Evolutionary conservation across 2,888 invertebrate genomes (phyloP).

Genomic region (Mesorhabditis spiculigera): DNA sequence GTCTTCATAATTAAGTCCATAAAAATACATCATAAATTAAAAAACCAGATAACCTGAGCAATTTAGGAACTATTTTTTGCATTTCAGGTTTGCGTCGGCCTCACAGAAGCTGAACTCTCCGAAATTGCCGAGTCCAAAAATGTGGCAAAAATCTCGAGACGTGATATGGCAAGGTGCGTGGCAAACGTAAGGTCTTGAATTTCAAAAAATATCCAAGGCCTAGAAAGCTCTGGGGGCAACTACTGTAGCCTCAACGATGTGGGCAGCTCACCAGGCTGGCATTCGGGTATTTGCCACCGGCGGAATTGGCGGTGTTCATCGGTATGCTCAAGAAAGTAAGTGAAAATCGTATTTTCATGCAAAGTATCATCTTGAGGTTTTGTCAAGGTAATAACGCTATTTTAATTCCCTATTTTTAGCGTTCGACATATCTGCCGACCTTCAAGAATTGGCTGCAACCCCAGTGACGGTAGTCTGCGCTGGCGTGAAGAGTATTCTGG

Average conservation of each 20-base stretch:
- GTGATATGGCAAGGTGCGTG: constrained; percentile 49
- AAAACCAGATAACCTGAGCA: too few species aligned
- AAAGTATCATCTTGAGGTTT: too few species aligned
- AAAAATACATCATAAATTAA: too few species aligned
- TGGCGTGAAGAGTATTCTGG: constrained; percentile 93
- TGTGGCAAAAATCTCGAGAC: constrained; percentile 78
- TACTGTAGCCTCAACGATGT: constrained; percentile 89
- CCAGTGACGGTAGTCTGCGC: constrained; percentile 87
- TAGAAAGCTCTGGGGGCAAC: constrained; percentile 74
- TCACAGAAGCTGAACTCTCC: constrained; percentile 69
- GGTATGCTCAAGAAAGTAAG: constrained; percentile 74
- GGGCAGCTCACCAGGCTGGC: constrained; percentile 76
- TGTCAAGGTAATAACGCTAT: too few species aligned
- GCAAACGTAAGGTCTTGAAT: constrained; percentile 24
- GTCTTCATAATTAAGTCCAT: too few species aligned
- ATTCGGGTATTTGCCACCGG: constrained; percentile 93
- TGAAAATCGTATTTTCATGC: background rate
- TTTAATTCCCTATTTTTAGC: constrained; percentile 48
- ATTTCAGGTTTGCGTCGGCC: constrained; percentile 56
- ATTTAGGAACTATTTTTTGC: background rate
- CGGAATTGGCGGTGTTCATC: constrained; percentile 87
- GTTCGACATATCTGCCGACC: constrained; percentile 89
- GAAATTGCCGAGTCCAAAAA: constrained; percentile 68
- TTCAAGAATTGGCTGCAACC: constrained; percentile 81
- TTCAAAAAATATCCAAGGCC: background rate